These are phyloP conservation scores for Dipus sagitta DNA, from an alignment of 2,797 vertebrate species.

Conservation along the genomic window DNA sequence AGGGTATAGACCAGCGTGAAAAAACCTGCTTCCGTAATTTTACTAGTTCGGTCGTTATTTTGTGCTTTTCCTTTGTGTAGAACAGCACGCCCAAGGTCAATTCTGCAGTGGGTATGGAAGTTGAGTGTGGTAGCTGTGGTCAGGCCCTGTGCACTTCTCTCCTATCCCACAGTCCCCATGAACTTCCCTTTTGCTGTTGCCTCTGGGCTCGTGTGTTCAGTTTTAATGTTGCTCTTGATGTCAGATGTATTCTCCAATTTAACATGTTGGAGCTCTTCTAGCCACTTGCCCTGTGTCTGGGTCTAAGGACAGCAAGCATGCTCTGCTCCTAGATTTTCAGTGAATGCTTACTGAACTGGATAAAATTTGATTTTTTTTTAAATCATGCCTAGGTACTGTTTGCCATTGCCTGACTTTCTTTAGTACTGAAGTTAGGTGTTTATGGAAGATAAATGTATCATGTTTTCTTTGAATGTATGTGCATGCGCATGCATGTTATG, in stretches of 20 bases:
- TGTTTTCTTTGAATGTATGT: neutral
- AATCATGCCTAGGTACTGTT: neutral
- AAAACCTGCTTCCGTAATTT: neutral
- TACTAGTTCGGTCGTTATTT: neutral
- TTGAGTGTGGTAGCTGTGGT: no score
- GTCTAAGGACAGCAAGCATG: neutral
- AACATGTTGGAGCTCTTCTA: neutral
- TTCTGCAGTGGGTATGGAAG: neutral
- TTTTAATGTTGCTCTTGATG: neutral
- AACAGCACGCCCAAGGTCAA: neutral
- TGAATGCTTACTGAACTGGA: neutral
- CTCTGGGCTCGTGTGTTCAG: neutral
- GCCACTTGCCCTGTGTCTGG: neutral
- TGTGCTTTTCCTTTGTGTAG: neutral
- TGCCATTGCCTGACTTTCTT: neutral
- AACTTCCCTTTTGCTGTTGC: neutral
- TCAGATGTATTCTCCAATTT: neutral
- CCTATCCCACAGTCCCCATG: neutral
- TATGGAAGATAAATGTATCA: neutral
- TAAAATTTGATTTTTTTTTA: neutral
- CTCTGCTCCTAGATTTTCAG: neutral
- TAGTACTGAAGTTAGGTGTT: neutral
- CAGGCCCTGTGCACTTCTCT: neutral
- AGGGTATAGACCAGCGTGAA: neutral
- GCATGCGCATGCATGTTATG: no score